Percentiles rank a stretch among this genome's conserved stretches.
phyloP scores from a whole-genome alignment of 2,113 vertebrate species.

The Silurus glanis region DNA sequence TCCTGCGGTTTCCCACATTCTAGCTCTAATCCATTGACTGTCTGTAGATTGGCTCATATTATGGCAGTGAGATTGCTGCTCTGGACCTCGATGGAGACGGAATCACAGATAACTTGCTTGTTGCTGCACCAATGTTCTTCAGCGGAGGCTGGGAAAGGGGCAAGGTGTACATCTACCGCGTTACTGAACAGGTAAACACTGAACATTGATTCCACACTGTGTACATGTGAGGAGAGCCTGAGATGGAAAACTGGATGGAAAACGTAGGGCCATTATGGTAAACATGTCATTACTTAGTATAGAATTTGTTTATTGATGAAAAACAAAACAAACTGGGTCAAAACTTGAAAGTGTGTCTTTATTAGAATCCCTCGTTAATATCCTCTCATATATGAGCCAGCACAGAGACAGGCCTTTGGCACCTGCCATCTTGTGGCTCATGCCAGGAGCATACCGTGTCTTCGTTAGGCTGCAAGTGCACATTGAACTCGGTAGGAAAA shows the following conservation, averaged over 20 bases:
- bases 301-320: background rate
- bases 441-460: slow-evolving; percentile 47
- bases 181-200: slow-evolving; percentile 73
- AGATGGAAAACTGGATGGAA: background rate
- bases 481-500: slow-evolving; percentile 70
- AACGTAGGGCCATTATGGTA: background rate
- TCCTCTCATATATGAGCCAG: slow-evolving; percentile 10
- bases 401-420: slow-evolving; percentile 54
- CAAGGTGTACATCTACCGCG: slow-evolving; percentile 84
- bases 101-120: slow-evolving; percentile 84
- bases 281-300: background rate
- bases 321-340: background rate
- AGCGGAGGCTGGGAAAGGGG: slow-evolving; percentile 87
- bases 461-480: slow-evolving; percentile 55
- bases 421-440: slow-evolving; percentile 55
- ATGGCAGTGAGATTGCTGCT: slow-evolving; percentile 88
- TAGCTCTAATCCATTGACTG: slow-evolving; percentile 5
- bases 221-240: background rate
- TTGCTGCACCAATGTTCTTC: slow-evolving; percentile 96
- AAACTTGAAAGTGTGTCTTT: background rate
- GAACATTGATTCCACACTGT: background rate
- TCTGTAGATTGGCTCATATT: slow-evolving; percentile 93
- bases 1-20: background rate
- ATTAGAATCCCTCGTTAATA: slow-evolving; percentile 34
- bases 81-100: slow-evolving; percentile 83